Percentiles rank a stretch among this genome's conserved stretches.
These are phyloP conservation scores for Glyptemys insculpta DNA, from an alignment of 2,797 vertebrate species.

Conservation along the genomic window DNA sequence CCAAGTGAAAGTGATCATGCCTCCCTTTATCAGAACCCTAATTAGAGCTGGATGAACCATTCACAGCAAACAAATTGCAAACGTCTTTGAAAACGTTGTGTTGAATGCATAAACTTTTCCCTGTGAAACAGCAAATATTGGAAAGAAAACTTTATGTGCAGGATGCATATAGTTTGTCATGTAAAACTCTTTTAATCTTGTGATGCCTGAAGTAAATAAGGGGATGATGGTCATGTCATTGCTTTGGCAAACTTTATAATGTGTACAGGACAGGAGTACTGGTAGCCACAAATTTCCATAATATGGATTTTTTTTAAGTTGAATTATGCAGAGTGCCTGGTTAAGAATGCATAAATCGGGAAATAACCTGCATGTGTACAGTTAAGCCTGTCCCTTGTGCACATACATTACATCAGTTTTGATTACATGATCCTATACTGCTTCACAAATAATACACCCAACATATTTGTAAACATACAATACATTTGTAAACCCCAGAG, in stretches of 20 bases:
- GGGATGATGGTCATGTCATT: not conserved
- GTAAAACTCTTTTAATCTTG: not conserved
- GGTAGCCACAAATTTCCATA: not conserved
- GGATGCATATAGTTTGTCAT: not conserved
- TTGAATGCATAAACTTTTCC: not conserved
- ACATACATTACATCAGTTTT: not conserved
- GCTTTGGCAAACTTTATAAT: not conserved
- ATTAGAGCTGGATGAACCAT: not conserved
- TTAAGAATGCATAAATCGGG: not conserved
- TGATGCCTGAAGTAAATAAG: not conserved
- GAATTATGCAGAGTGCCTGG: fast-evolving
- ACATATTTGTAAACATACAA: not conserved
- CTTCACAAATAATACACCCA: not conserved
- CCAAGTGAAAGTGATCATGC: not conserved
- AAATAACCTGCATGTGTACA: not conserved
- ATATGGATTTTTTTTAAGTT: fast-evolving
- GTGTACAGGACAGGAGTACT: not conserved
- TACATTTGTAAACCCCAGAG: not conserved
- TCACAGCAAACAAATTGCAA: not conserved
- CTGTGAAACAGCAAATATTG: not conserved
- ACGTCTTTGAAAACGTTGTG: not conserved
- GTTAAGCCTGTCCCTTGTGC: not conserved
- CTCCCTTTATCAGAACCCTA: not conserved
- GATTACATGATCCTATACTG: not conserved
- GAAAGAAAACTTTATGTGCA: not conserved